Conservation (phyloP, 2,888 invertebrate genomes). For the Acronicta psi region DNA sequence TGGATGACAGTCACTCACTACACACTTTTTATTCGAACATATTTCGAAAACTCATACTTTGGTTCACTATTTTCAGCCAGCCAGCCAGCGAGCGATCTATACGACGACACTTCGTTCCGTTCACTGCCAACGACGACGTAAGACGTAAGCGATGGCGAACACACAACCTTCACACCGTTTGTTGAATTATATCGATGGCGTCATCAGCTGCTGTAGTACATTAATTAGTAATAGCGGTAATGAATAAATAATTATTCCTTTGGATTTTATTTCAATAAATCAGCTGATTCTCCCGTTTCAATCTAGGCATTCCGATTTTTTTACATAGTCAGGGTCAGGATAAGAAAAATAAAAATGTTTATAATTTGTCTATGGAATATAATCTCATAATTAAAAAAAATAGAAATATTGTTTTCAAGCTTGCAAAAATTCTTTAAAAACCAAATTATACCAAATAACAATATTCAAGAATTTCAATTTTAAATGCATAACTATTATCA, state of each 20-base stretch:
- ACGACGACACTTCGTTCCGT: slow-evolving; percentile 88
- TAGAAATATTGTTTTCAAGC: too few species aligned
- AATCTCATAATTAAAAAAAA: slow-evolving; percentile 23
- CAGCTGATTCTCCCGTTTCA: slow-evolving; percentile 37
- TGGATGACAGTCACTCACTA: slow-evolving; percentile 87
- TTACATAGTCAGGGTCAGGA: slow-evolving; percentile 17
- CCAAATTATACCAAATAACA: too few species aligned
- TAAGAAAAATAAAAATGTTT: slow-evolving; percentile 7
- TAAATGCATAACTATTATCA: too few species aligned
- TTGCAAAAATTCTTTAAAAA: too few species aligned
- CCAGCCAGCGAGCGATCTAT: slow-evolving; percentile 87
- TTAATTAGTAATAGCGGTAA: slow-evolving; percentile 13
- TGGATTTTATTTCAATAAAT: slow-evolving; percentile 7
- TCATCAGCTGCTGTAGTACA: slow-evolving; percentile 41
- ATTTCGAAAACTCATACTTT: slow-evolving; percentile 88
- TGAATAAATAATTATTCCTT: slow-evolving; percentile 11
- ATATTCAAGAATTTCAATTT: too few species aligned
- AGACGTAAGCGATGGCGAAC: slow-evolving; percentile 71
- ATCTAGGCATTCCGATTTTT: slow-evolving; percentile 31
- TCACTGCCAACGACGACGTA: slow-evolving; percentile 82
- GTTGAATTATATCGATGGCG: slow-evolving; percentile 61
- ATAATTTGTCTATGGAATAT: slow-evolving; percentile 14
- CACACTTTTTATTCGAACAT: slow-evolving; percentile 88
- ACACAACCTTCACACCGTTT: slow-evolving; percentile 63
- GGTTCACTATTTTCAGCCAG: slow-evolving; percentile 89